Evolutionary conservation across 2,888 invertebrate species (phyloP), one percentile per base, ranked within the genome.

Genomic region (Tubulanus polymorphus): DNA sequence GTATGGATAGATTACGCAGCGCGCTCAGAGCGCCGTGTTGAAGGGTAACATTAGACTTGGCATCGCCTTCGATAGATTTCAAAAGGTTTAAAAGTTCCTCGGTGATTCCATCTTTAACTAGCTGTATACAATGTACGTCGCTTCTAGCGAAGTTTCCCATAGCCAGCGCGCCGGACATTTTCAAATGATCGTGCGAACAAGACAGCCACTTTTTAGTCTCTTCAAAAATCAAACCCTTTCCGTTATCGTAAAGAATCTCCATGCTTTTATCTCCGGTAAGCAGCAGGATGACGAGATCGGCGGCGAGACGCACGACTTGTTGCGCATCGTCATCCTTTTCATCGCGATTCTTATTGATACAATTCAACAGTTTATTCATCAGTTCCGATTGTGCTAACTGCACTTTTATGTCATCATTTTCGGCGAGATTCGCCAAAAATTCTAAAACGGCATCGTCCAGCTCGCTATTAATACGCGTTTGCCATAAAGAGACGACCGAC

Each of bases 251-350:
- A n/a, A 93, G 81, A 51, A 85, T 81, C 64, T 88, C 85, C 91
- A 93, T 93, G 53, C 92, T 90, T 65, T 88, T 79, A 91, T 91
- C 92, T 80, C 91, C 92, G 54, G 90, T 91, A 41, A 93, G 81
- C 56, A 93, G 87, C 51, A 90, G 84, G 29, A 92, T 88, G 63
- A 93, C 85, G 32, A 93, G 83, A 77, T 93, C 91, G 71, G 91
- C 91, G 25, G 91, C 90, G 74, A 89, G 84, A 80, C 91, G 91
- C 79, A 90, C 84, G 3, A 89, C 82, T 2, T 87, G 85, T 65
- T 86, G 80, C 20, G 84, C 84, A 62, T 86, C 87, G 64, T 87
- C 86, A 71, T 86, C 86, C 52, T 83, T 84, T 48, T 74, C 71
- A 55, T 85, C 83, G 73, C 83, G 86, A 69, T 87, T 85, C 66